Base-by-base conservation (phyloP, 2,888 invertebrate species). In the Drosophila kanekoi region DNA sequence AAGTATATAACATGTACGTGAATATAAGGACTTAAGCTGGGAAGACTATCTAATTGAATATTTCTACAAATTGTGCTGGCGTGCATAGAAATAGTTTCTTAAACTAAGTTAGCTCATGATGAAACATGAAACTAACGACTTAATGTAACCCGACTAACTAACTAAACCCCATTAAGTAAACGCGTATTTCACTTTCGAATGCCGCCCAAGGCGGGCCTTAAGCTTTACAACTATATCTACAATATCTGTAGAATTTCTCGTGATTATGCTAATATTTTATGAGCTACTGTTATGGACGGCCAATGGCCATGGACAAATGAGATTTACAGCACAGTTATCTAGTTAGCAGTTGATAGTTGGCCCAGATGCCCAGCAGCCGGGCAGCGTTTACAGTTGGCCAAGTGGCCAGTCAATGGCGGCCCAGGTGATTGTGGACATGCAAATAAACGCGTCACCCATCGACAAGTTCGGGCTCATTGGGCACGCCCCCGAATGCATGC, bases 221-320 rank as follows among this genome's bases (percentile, higher is more conserved):
- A 43, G 32, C 48, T 67, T 71, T 63, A 86, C 61, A 77, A 74
- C 84, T 80, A 75, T 18, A 82, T 86, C 69, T 60, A 32, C 43
- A 45, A 28, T 43, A 32, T 66, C 52, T 40, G 44, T 54, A 71
- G 78, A 80, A 78, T 72, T 65, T 61, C 11, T 11, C 14, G 65
- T 57, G 59, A 81, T 81, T 87, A 81, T 81, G 85, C 68, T 79
- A 69, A 87, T 71, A 67, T 84, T 84, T 82, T 71, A 82, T 61
- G 82, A 63, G 87, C 81, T 82, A 86, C 83, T 86, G 83, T 77
- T 86, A 82, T 73, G 66, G 58, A 32, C 45, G 28, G 64, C 64
- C 71, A 18, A 13, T 48, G 67, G 86, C 65, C 58, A 47, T 57
- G 44, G 44, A 52, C 58, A 53, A 66, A 63, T 65, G 59, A 11